Evolutionary conservation across 2,797 vertebrate species (phyloP), one percentile per base, ranked within the genome.

Genomic region (Coranthus polyacanthus): DNA sequence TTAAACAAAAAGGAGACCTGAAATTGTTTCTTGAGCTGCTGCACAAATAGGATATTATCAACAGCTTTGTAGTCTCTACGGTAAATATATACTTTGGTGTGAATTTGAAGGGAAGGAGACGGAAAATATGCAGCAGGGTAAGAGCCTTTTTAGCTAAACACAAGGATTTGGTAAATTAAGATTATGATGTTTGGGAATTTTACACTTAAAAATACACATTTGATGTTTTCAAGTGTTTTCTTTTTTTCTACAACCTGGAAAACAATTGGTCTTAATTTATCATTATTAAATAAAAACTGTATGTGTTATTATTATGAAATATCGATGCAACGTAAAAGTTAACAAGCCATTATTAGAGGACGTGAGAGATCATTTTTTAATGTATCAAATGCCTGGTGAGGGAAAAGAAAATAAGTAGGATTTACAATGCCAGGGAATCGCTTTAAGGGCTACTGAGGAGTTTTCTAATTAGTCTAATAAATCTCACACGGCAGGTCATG

Each of bases 401-500:
- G 52, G 37, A 43, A 58, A 56, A 45, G 22, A 41, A 71, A 76
- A 70, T 38, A 57, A 75, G n/a, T 52, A 17, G 71, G 53, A 86
- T 77, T 74, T 75, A 78, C n/a, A 49, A 39, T 36, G 54, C 51
- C 46, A 50, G 61, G 0, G 3, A 38, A 63, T 57, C 57, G 64
- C 69, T 82, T 65, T 60, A 37, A 74, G 62, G 49, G 49, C 67
- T 6, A 47, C 50, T 22, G 34, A 75, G 11, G 62, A 81, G 43
- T 10, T 12, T 9, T 55, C 67, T 79, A 83, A 86, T 83, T 76
- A 81, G 56, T 20, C 63, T 61, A 64, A 75, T 82, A 74, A 73
- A 87, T 84, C 69, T 76, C 61, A 61, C 7, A 1, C 29, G 36
- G 65, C 68, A 57, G 72, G 43, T 65, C 61, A 34, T 46, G 59